Base-by-base conservation (phyloP, 2,888 invertebrate genomes). In the Beris chalybata region DNA sequence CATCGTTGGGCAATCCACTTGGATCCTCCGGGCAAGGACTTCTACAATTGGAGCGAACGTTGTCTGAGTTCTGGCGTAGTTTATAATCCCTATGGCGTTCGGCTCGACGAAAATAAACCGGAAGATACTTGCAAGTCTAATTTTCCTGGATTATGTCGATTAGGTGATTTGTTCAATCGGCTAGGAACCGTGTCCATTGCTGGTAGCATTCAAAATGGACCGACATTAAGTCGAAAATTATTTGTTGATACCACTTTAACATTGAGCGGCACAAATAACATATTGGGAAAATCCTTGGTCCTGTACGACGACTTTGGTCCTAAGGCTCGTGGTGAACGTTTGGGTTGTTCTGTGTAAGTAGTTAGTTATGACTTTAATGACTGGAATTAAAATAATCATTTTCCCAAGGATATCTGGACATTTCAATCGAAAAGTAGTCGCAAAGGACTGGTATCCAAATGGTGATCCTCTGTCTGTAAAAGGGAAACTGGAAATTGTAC, bases 301-400 rank as follows among this genome's bases (percentile, higher is more conserved):
- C 85, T 97, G 57, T 93, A 91, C 74, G 95, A 93, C 76, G 94
- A 95, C 76, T 87, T 90, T 75, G 93, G 93, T 0, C 95, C 95
- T 0, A 87, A 89, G 69, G 94, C 94, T 0, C 82, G 95, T 71
- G 95, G 95, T 12, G 93, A 95, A 79, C 82, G 95, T 69, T 83
- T 96, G 76, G 94, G 93, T 0, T 97, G 97, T 78, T 90, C 94
- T 7, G 85, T 86, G 92, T 93, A 79, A 86, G 84, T 81, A 66
- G 32, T 56, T 3, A 2, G 5, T 22, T 22, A 30, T 32, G 5
- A 54, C 5, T 30, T 22, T 44, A 58, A 22, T 56, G 44, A 5
- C 6, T 48, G 29, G n/a, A 5, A 48, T 31, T 54, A 29, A 29
- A 29, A 45, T 13, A 47, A 22, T 2, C 22, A 7, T 11, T 15